Evolutionary conservation across 2,113 vertebrate genomes (phyloP).

Genomic region (Oceanites oceanicus): DNA sequence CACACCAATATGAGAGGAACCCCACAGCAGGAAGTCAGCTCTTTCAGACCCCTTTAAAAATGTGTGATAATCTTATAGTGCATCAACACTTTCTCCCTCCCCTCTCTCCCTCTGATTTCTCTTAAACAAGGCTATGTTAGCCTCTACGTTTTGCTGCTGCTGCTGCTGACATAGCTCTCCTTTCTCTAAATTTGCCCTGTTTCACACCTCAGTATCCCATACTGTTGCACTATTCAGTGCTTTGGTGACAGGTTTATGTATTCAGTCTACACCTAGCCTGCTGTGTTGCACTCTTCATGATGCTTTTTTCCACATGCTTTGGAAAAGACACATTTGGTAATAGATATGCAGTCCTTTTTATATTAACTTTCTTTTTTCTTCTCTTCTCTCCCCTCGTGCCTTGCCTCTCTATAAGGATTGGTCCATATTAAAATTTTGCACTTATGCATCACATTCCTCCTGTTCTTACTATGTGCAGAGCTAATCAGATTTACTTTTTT

Average conservation of each 20-base stretch:
- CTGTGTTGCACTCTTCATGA: not conserved
- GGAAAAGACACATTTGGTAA: constrained; percentile 11
- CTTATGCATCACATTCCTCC: not conserved
- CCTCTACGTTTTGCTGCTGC: not conserved
- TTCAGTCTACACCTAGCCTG: constrained; percentile 4
- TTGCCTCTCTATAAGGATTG: not conserved
- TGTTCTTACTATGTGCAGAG: not conserved
- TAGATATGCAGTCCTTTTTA: not conserved
- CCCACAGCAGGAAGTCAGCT: constrained; percentile 56
- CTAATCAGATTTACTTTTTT: not conserved
- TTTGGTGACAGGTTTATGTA: constrained; percentile 12
- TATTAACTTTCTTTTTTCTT: not conserved
- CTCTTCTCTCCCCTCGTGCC: not conserved
- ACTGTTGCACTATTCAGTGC: not conserved
- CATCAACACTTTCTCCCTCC: constrained; percentile 59
- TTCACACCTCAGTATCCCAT: constrained; percentile 32
- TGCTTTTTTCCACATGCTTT: not conserved
- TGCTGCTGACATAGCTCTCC: not conserved
- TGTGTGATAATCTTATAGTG: constrained; percentile 53
- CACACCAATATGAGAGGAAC: constrained; percentile 51
- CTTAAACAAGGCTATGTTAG: constrained; percentile 23
- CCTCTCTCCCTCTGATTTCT: constrained; percentile 53
- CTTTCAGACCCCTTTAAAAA: constrained; percentile 58
- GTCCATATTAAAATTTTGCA: not conserved
- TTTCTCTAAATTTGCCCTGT: constrained; percentile 29